Evolutionary conservation across 2,113 vertebrate species (phyloP), one percentile per base, ranked within the genome.

Genomic region (Manacus vitellinus): DNA sequence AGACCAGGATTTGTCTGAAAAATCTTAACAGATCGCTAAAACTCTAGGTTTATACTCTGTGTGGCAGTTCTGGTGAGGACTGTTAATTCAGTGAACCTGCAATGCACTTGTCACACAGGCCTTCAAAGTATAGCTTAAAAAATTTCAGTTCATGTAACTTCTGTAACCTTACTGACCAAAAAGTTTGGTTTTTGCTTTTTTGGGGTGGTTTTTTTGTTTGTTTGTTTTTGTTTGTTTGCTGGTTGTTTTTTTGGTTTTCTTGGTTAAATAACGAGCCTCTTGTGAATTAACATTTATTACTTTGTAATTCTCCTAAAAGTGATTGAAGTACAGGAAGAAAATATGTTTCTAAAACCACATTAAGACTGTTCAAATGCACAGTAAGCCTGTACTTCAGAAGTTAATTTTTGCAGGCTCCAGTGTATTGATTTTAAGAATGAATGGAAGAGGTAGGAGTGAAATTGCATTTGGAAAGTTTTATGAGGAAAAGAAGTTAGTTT

Each of bases 171-270:
- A 8, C 7, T 56, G 37, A 31, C 9, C 1, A 6, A 33, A 9
- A 6, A 2, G 2, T 46, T 51, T 11, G 0, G 0, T 41, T 41
- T 41, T 12, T 41, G 39, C 12, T 41, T 41, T 41, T 41, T 41
- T 41, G 39, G 8, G 51, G 10, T 46, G 15, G 43, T 16, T 44
- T 44, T 44, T 44, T 46, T 46, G 20, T 46, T 46, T 46, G 44
- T 19, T 44, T 19, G 44, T 44, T 19, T 19, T 44, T 44, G 4
- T 20, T 44, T 44, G 18, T 19, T 20, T 51, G 39, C 39, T 41
- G 39, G 39, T 41, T 41, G 39, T 11, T 41, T 41, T 41, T 41
- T 41, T 41, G 39, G 39, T n/a, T 20, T 31, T 55, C 3, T 55
- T 49, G 33, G 59, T 24, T 6, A 7, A 39, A 14, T 23, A 8